A percentile compares a stretch with the other conserved stretches of the same genome.
Evolutionary conservation across 23 tunicate species (phyloP).

Genomic region (Ciona savignyi): DNA sequence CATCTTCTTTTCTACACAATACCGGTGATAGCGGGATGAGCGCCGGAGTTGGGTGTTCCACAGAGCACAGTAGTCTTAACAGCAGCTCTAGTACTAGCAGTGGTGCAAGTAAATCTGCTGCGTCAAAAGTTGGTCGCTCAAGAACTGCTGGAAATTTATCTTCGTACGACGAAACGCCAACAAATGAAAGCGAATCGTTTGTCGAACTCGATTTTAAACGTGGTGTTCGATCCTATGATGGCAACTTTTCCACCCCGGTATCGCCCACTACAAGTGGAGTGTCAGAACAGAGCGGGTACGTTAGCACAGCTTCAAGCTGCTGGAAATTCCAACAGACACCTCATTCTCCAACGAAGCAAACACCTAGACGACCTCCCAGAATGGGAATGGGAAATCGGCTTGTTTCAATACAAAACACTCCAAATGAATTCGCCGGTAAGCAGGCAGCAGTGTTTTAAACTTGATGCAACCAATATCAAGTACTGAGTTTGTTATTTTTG

Average conservation of each 20-base stretch:
- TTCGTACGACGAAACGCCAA: neutral
- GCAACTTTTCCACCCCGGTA: slow-evolving; percentile 20
- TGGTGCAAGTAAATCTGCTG: neutral
- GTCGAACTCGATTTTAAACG: neutral
- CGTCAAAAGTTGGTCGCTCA: slow-evolving; percentile 6
- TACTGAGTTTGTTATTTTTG: no score
- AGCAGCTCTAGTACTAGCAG: slow-evolving; percentile 47
- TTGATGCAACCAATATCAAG: no score
- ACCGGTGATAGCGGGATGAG: slow-evolving; percentile 94
- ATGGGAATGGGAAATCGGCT: no score
- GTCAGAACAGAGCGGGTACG: slow-evolving; percentile 51
- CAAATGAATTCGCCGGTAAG: neutral
- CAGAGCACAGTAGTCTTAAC: slow-evolving; percentile 55
- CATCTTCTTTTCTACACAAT: slow-evolving; percentile 71
- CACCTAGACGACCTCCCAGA: slow-evolving; percentile 10
- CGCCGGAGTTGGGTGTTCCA: slow-evolving; percentile 73
- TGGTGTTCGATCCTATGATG: neutral
- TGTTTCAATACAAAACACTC: neutral
- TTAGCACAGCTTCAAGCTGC: slow-evolving; percentile 54
- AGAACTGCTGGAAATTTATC: slow-evolving; percentile 36
- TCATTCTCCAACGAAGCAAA: slow-evolving; percentile 7
- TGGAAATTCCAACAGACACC: slow-evolving; percentile 34
- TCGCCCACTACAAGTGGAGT: slow-evolving; percentile 49
- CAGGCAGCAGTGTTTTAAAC: neutral
- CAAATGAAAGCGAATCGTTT: neutral